Base-by-base conservation (phyloP, 2,113 vertebrate species). In the Neodontobutis hainanensis region DNA sequence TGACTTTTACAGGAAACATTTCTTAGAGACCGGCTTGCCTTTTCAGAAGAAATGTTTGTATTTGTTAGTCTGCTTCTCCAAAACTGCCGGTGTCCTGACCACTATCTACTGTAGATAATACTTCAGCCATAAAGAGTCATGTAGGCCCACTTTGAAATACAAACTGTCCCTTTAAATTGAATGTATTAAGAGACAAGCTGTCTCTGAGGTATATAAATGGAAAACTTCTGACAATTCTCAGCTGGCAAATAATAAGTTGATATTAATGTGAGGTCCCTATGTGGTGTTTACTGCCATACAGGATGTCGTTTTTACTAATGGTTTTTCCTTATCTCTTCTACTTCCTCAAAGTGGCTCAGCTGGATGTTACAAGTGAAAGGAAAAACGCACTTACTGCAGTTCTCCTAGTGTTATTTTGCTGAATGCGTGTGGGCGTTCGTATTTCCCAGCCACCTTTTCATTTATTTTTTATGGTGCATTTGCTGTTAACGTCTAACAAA, bases 261-360 rank as follows among this genome's bases (percentile, higher is more conserved):
- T 27, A 36, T 11, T 38, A 42, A n/a, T n/a, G 8, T 40, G 45
- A 49, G 35, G 15, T 35, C 56, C 36, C 44, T 61, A 38, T 32
- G 51, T 58, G 15, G 16, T 56, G 50, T 62, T 56, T 77, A 55
- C 38, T 32, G 49, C 11, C 51, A 5, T 46, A 67, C 45, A 58
- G 63, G 58, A 61, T 46, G 73, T 64, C 5, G 40, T 40, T 27
- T 44, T 73, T 32, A 12, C 42, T 53, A 35, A 27, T 40, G 32
- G 2, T 10, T 61, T 48, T 15, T 47, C 40, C 55, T 64, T 52
- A 75, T 63, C 65, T 63, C 36, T n/a, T 53, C 34, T 45, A 45
- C 40, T 59, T 65, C 55, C 42, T 4, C 6, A 0, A 46, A 5
- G 48, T 47, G 55, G 19, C 34, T 35, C 38, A 6, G 3, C 0